phyloP scores from a whole-genome alignment of 2,797 vertebrate species.

The Adrianichthys oophorus region DNA sequence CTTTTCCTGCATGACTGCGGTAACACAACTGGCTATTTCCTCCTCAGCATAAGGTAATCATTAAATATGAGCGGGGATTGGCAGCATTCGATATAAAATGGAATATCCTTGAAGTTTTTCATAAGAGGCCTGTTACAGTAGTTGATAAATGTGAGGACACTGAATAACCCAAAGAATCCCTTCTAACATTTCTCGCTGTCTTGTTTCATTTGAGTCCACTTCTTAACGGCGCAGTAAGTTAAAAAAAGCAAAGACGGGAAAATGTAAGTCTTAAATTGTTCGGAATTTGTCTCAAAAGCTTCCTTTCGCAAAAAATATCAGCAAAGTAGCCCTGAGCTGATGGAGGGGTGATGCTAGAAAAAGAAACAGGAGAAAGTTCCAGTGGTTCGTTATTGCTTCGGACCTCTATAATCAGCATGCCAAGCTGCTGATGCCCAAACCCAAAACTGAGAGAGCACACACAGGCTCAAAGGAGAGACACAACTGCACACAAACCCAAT shows the following conservation, averaged over 20 bases:
- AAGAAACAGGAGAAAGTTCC: slow-evolving; percentile 56
- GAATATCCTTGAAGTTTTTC: slow-evolving; percentile 55
- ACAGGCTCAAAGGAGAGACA: slow-evolving; percentile 10
- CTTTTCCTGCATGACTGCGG: slow-evolving; percentile 57
- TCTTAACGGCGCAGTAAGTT: slow-evolving; percentile 24
- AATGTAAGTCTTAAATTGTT: no score
- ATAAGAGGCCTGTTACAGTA: slow-evolving; percentile 28
- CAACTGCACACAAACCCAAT: slow-evolving; percentile 28
- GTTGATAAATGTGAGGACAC: slow-evolving; percentile 30
- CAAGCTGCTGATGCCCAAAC: slow-evolving; percentile 76
- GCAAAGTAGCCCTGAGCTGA: slow-evolving; percentile 52
- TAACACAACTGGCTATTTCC: slow-evolving; percentile 62
- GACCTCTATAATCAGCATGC: slow-evolving; percentile 74
- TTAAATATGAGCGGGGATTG: slow-evolving; percentile 64
- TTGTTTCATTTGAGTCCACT: slow-evolving; percentile 2
- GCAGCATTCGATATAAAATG: slow-evolving; percentile 48
- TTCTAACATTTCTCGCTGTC: slow-evolving; percentile 23
- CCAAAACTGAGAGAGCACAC: slow-evolving; percentile 49
- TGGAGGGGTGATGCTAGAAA: slow-evolving; percentile 51
- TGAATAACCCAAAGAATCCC: slow-evolving; percentile 7
- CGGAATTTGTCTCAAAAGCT: slow-evolving; percentile 12
- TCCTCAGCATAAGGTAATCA: slow-evolving; percentile 70
- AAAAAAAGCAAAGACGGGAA: slow-evolving; percentile 20
- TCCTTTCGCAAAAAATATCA: slow-evolving; percentile 46
- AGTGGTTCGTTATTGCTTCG: slow-evolving; percentile 67